These are phyloP conservation scores for Paelopatides confundens DNA, from an alignment of 53 echinoderm and acorn worm species.

Conservation along the genomic window DNA sequence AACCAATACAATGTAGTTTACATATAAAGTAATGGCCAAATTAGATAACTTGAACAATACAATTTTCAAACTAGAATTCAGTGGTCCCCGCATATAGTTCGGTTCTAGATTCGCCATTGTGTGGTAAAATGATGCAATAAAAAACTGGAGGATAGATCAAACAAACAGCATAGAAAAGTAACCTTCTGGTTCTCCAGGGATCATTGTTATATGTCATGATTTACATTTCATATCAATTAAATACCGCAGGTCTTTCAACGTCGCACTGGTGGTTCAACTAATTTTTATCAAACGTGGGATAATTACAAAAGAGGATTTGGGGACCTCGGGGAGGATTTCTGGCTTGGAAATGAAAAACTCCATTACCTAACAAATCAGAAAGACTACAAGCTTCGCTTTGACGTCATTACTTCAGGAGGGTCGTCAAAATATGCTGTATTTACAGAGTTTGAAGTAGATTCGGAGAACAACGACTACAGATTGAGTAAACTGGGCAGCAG, in stretches of 20 bases:
- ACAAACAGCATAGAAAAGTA: too few species aligned
- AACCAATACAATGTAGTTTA: too few species aligned
- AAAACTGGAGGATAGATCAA: too few species aligned
- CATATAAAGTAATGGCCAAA: too few species aligned
- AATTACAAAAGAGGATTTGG: slow-evolving; percentile 2
- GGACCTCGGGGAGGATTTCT: neutral
- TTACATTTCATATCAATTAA: too few species aligned
- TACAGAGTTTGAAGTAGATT: neutral
- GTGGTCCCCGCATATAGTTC: too few species aligned
- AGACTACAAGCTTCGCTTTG: neutral
- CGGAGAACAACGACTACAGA: neutral
- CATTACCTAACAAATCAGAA: neutral
- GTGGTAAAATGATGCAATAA: too few species aligned
- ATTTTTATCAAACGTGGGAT: neutral
- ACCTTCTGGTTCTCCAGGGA: too few species aligned
- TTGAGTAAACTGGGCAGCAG: neutral
- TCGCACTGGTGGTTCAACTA: neutral
- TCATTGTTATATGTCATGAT: too few species aligned
- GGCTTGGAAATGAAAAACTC: slow-evolving; percentile 16
- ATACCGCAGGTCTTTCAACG: slow-evolving; percentile 31
- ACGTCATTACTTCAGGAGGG: neutral
- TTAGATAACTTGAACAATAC: too few species aligned
- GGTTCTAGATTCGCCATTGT: too few species aligned
- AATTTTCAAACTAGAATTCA: too few species aligned
- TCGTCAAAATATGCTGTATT: neutral